A percentile compares a stretch with the other conserved stretches of the same genome.
Conservation (phyloP, 2,797 vertebrate genomes). For the Sphenopsis melanotis region DNA sequence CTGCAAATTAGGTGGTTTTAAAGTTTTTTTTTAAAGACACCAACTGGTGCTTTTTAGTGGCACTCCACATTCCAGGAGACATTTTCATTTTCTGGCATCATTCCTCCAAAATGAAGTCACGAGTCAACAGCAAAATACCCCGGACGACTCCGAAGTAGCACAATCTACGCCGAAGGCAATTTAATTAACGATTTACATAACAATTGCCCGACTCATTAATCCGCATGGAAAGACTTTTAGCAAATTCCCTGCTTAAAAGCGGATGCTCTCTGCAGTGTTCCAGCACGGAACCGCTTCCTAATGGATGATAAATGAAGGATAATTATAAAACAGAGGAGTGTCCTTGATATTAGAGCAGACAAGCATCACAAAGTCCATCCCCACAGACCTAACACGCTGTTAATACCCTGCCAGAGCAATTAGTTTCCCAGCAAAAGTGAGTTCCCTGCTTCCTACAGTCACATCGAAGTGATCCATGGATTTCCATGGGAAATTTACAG, state of each 20-base stretch:
- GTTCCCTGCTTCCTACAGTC: background rate
- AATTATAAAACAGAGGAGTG: background rate
- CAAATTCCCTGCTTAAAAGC: background rate
- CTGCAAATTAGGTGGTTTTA: background rate
- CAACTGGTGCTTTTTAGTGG: background rate
- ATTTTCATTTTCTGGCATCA: background rate
- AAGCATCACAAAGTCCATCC: background rate
- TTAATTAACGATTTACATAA: constrained; percentile 36
- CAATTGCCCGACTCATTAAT: constrained; percentile 31
- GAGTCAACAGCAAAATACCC: background rate
- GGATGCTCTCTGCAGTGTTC: background rate
- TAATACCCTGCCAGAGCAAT: background rate
- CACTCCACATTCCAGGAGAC: background rate
- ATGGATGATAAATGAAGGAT: background rate
- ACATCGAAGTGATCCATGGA: background rate
- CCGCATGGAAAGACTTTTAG: background rate
- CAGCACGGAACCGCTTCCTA: background rate
- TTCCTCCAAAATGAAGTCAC: background rate
- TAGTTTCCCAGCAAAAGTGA: background rate
- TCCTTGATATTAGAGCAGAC: background rate
- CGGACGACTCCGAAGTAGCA: background rate
- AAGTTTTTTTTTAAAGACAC: background rate
- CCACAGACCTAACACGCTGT: background rate
- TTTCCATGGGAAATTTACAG: background rate
- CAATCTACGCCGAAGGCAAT: background rate